A percentile compares a stretch with the other conserved stretches of the same genome.
Evolutionary conservation across 2,888 invertebrate species (phyloP).

Genomic region (Chymomyza fuscimana): DNA sequence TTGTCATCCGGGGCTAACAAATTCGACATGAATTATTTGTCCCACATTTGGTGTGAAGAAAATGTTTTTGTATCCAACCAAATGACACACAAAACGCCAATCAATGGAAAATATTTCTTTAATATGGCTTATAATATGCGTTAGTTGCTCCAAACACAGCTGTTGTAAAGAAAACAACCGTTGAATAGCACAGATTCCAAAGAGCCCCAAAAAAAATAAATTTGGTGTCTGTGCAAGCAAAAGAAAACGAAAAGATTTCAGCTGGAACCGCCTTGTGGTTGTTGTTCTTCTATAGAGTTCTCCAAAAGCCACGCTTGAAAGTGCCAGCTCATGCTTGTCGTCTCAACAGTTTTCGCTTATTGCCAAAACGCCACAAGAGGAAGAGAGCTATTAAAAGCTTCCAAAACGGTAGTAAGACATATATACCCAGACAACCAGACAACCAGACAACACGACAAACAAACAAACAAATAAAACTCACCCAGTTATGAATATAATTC

Average conservation of each 20-base stretch:
- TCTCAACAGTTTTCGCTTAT: slow-evolving; percentile 32
- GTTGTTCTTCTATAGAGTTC: not conserved
- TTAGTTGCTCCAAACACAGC: slow-evolving; percentile 10
- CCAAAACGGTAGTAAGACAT: slow-evolving; percentile 7
- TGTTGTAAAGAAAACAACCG: slow-evolving; percentile 50
- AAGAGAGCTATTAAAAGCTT: slow-evolving; percentile 5
- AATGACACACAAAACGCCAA: slow-evolving; percentile 3
- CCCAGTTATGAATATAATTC: slow-evolving; percentile 1
- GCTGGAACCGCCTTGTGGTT: slow-evolving; percentile 45
- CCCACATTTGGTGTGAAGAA: slow-evolving; percentile 28
- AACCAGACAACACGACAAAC: not conserved
- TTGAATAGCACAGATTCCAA: slow-evolving; percentile 62
- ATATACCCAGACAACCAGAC: slow-evolving; percentile 2
- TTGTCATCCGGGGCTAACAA: slow-evolving; percentile 28
- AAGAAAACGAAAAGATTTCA: slow-evolving; percentile 70
- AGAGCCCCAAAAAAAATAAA: not conserved
- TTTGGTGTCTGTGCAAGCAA: slow-evolving; percentile 15
- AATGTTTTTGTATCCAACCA: not conserved
- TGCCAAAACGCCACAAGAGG: slow-evolving; percentile 22
- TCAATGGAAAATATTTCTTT: slow-evolving; percentile 6
- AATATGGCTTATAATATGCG: slow-evolving; percentile 38
- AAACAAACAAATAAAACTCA: not conserved
- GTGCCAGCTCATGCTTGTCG: slow-evolving; percentile 49
- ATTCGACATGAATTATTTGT: slow-evolving; percentile 20
- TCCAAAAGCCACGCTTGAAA: slow-evolving; percentile 23